Evolutionary conservation across 2,797 vertebrate genomes (phyloP), one percentile per base, ranked within the genome.

Genomic region (Lemur catta): DNA sequence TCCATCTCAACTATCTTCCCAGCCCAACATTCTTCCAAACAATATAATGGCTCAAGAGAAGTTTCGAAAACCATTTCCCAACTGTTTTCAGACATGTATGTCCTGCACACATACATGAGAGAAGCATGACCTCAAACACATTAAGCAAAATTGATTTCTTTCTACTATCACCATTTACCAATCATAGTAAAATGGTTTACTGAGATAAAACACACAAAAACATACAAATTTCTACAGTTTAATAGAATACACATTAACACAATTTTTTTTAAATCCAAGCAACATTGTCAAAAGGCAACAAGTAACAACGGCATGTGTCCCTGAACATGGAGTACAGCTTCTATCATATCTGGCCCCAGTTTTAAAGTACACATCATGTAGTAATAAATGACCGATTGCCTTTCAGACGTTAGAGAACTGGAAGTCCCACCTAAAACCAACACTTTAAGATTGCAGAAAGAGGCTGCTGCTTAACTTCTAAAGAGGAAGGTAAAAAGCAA

Each of bases 391-490:
- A 88, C 26, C 35, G 67, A 76, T 48, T 89, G 59, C 38, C 71
- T 74, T 87, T 92, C 89, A 93, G 46, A 89, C 55, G 75, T 55
- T 88, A 91, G 22, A 96, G 59, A 96, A 80, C 11, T 89, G 9
- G 50, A 95, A 97, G 46, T 87, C 33, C n/a, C n/a, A 91, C 24
- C 46, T 76, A 94, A 94, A 94, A 91, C 4, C 80, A 93, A 84
- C 35, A 92, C 38, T 71, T 80, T 67, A 17, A 79, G 15, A 8
- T 48, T 92, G 6, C 33, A 94, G 57, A 87, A 91, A 75, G 85
- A 95, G 28, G 18, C 57, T 84, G 52, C 28, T 91, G 38, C 55
- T 90, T 84, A 84, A 91, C 52, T 94, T 91, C 59, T 22, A 92
- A 57, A 89, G 3, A 84, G 30, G 38, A 52, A 93, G 30, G 38